Evolutionary conservation across 2,113 vertebrate species (phyloP).

Genomic region (Oreochromis spilurus): DNA sequence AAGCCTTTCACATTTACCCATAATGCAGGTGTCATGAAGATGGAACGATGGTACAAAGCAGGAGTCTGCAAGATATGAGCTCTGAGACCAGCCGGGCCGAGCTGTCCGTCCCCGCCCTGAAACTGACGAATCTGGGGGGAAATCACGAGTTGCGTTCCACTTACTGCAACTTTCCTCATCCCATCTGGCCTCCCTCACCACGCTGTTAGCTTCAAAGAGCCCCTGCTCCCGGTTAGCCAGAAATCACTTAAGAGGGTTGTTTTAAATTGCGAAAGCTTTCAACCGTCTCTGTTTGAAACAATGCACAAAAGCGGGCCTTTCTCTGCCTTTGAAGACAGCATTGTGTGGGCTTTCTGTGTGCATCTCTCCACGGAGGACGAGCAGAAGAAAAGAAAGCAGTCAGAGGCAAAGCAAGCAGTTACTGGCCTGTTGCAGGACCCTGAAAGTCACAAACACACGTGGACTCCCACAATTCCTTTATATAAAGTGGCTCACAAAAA

Average conservation of each 20-base stretch:
- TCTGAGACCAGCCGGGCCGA: neutral
- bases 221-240: neutral
- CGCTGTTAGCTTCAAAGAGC: slow-evolving; percentile 1
- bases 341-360: neutral
- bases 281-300: neutral
- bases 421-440: neutral
- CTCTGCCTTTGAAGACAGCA: slow-evolving; percentile 4
- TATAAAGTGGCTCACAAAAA: neutral
- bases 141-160: slow-evolving; percentile 33
- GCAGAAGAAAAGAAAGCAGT: neutral
- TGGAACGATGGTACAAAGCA: neutral
- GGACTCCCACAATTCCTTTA: neutral
- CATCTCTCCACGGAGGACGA: neutral
- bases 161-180: neutral
- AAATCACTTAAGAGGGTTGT: slow-evolving; percentile 29
- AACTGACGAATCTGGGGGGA: slow-evolving; percentile 30
- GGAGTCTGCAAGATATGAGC: slow-evolving; percentile 19
- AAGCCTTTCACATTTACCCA: slow-evolving; percentile 15
- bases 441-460: neutral
- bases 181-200: neutral
- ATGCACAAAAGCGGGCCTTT: neutral
- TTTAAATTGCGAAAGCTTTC: slow-evolving; percentile 7
- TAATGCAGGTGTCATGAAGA: slow-evolving; percentile 37
- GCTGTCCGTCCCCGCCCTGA: neutral
- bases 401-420: neutral